A percentile compares a stretch with the other conserved stretches of the same genome.
Conservation (phyloP, 2,113 vertebrate genomes). For the Trochalopteron elliotii region DNA sequence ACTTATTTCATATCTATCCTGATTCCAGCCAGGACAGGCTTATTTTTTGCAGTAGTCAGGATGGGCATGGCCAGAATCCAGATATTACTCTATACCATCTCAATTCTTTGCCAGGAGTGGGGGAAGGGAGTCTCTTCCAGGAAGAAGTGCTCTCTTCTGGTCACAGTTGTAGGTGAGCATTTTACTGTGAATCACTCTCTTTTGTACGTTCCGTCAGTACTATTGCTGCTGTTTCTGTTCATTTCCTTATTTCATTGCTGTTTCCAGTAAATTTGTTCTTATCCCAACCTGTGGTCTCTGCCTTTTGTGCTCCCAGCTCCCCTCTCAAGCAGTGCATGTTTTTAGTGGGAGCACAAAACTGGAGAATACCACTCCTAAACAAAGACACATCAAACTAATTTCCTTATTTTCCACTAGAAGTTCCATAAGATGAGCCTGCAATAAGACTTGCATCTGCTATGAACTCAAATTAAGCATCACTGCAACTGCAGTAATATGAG, state of each 20-base stretch:
- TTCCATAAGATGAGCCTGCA: neutral
- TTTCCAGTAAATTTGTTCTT: neutral
- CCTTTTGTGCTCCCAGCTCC: neutral
- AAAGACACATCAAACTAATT: neutral
- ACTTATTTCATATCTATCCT: neutral
- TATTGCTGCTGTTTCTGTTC: neutral
- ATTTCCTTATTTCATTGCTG: neutral
- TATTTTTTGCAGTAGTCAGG: neutral
- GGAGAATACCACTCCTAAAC: neutral
- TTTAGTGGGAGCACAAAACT: neutral
- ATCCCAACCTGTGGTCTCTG: neutral
- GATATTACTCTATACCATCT: neutral
- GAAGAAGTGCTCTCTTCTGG: neutral
- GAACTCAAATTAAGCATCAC: neutral
- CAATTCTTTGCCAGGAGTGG: neutral
- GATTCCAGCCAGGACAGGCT: neutral
- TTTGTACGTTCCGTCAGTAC: neutral
- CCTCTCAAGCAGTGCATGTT: rapidly evolving
- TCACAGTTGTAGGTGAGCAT: neutral
- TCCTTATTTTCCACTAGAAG: neutral
- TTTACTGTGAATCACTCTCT: neutral
- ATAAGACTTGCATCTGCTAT: neutral
- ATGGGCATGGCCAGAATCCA: neutral
- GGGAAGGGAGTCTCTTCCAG: neutral
- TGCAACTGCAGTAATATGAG: neutral